phyloP scores from a whole-genome alignment of 2,888 invertebrate species.

The Cephus pygmeus region DNA sequence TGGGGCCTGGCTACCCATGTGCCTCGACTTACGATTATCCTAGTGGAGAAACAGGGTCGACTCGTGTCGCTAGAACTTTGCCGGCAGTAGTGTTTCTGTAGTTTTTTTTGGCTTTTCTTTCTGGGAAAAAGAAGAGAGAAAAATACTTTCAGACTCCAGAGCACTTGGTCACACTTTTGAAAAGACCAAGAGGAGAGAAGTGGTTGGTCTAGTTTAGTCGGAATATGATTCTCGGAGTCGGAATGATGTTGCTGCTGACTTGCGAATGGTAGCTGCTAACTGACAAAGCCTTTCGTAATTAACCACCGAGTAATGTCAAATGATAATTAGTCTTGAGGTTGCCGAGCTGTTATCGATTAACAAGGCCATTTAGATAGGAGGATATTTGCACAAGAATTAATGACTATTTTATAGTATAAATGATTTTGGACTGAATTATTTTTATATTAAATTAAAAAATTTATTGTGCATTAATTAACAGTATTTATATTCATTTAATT shows the following conservation, averaged over 20 bases:
- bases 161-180: conserved; percentile 52
- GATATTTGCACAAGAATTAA: neutral
- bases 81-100: neutral
- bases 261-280: neutral
- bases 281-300: neutral
- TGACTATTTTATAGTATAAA: neutral
- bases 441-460: neutral
- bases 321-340: neutral
- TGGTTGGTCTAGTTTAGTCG: conserved; percentile 54
- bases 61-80: neutral
- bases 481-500: neutral
- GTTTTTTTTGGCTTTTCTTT: neutral
- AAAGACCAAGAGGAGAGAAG: conserved; percentile 43
- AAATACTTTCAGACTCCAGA: conserved; percentile 36
- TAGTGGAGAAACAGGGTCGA: neutral
- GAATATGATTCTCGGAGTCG: conserved; percentile 38
- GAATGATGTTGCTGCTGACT: neutral
- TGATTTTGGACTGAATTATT: neutral
- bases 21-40: neutral
- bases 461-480: neutral
- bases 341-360: neutral
- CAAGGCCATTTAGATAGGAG: neutral
- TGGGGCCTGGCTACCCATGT: neutral
- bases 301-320: neutral
- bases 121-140: neutral